Base-by-base conservation (phyloP, 2,113 vertebrate species). In the Centropristis striata region DNA sequence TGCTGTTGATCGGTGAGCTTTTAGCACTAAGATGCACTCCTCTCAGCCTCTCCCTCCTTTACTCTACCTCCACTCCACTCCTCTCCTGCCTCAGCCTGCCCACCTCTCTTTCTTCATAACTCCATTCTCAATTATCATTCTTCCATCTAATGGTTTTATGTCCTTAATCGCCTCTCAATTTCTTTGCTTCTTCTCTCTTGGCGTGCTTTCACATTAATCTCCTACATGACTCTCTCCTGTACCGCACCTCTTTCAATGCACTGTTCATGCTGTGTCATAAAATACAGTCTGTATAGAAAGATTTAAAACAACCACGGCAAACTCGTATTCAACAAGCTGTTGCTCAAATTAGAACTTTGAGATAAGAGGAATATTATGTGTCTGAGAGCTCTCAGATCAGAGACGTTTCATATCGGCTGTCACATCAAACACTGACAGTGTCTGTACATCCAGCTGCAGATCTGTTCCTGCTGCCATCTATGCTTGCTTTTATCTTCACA, bases 131-230 rank as follows among this genome's bases (percentile, higher is more conserved):
- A 73, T 75, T 74, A 83, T 75, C 53, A 58, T 73, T 78, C 73
- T 69, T 75, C 72, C 86, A 58, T 71, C 55, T 68, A 80, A 80
- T 83, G 66, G 71, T 77, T 58, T 88, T 46, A 70, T 73, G 58
- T 46, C 57, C 68, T 57, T 47, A n/a, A 32, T 79, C 20, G 12
- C 64, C 60, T 50, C 11, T 61, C 53, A 41, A 10, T 41, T 57
- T 14, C 37, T 67, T 37, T 37, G 25, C 27, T 64, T 49, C 39
- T 68, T 28, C 44, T 75, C 61, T 44, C 60, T 21, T 51, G 32
- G 55, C 32, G 54, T 72, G 25, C 44, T 25, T 46, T 58, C 23
- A 66, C 50, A 41, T 67, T 46, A 16, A 32, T 71, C 60, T 46
- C 41, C 49, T 20, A 0, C 60, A 42, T 13, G 20, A 39, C 14